Evolutionary conservation across 1,140 invertebrate species (phyloP), one percentile per base, ranked within the genome.

Genomic region (Copidosoma floridanum): DNA sequence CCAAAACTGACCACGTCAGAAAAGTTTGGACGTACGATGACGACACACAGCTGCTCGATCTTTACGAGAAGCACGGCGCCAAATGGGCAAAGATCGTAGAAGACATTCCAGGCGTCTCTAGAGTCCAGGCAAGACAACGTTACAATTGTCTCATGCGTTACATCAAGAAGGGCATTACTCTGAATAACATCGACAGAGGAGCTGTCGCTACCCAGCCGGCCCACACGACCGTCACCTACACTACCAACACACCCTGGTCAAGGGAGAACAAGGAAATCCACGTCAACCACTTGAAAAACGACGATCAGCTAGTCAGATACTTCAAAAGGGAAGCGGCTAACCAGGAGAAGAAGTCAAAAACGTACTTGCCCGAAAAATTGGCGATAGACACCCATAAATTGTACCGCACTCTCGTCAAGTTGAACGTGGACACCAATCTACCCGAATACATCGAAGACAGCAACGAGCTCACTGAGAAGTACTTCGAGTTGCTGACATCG

Each of bases 41-140:
- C 27, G 82, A 83, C 51, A 57, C 61, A 1, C 72, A 73, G 24
- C 55, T 85, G 5, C 54, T 84, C 12, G 27, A 70, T 12, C 65
- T 82, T 8, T 72, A 80, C 3, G 47, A 72, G 1, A 35, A 69
- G 12, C 62, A 79, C 40, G 80, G 79, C 1, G 60, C 73, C 0
- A 68, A 81, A 51, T 84, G 82, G 82, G 63, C 75, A 0, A 69
- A 69, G 29, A 82, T 82, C 55, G 69, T 80, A 12, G 68, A 68
- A 10, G 41, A 69, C 37, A 70, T 84, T 27, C 64, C 71, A 1
- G 69, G 71, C n/a, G 80, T 81, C 56, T 74, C 75, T 5, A 75
- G 83, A 23, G 79, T 77, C 7, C 80, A 82, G 61, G 65, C 82
- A 29, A 75, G 83, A 32, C 81, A 82, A 57, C 75, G 83, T 3